A percentile compares a stretch with the other conserved stretches of the same genome.
Conservation (phyloP, 1,140 invertebrate genomes). For the Pseudomyrmex cubaensis region DNA sequence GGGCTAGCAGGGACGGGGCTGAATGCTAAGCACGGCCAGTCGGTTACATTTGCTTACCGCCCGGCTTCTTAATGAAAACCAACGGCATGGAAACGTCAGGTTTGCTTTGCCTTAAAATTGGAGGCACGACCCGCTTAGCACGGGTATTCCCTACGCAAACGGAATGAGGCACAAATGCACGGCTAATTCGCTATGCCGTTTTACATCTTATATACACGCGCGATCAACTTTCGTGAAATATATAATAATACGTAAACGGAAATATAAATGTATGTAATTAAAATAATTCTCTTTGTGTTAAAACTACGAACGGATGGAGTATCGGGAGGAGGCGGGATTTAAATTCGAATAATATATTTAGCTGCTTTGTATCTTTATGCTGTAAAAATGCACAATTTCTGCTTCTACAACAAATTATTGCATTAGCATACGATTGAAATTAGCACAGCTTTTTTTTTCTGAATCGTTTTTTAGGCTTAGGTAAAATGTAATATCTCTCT, state of each 20-base stretch:
- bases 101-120: slow-evolving; percentile 73
- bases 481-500: too few species aligned
- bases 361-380: neutral
- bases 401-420: neutral
- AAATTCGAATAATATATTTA: too few species aligned
- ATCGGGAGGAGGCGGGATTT: neutral
- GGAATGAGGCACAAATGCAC: slow-evolving; percentile 55
- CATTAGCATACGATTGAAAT: neutral
- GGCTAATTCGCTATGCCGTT: slow-evolving; percentile 58
- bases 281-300: neutral
- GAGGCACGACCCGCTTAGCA: slow-evolving; percentile 64
- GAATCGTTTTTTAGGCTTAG: too few species aligned
- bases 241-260: neutral
- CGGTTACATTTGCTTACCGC: slow-evolving; percentile 71
- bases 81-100: slow-evolving; percentile 73
- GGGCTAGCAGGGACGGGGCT: slow-evolving; percentile 41
- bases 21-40: slow-evolving; percentile 74
- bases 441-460: neutral
- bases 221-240: slow-evolving; percentile 30
- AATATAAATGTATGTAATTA: neutral
- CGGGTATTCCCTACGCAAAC: slow-evolving; percentile 49
- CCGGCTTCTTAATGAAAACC: slow-evolving; percentile 74
- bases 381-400: neutral
- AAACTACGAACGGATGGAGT: neutral
- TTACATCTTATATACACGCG: slow-evolving; percentile 38